A percentile compares a stretch with the other conserved stretches of the same genome.
Evolutionary conservation across 2,797 vertebrate species (phyloP).

Genomic region (Sebastes flavidus): DNA sequence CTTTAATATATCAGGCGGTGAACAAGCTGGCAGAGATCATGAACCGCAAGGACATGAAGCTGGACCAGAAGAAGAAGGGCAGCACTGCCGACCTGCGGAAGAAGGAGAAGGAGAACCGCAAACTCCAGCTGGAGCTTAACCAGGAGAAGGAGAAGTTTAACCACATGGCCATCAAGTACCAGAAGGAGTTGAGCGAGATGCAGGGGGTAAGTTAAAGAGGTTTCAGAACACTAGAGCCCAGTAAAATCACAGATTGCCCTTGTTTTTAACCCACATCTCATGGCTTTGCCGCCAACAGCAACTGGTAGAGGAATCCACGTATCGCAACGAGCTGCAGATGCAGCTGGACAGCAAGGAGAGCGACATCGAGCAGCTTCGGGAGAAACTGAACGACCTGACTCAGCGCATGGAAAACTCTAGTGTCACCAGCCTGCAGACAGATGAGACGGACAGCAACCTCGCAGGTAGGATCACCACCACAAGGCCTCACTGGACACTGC

Average conservation of each 20-base stretch:
- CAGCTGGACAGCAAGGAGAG: slow-evolving; percentile 99
- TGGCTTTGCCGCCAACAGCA: slow-evolving; percentile 80
- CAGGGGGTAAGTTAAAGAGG: slow-evolving; percentile 87
- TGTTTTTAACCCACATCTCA: slow-evolving; percentile 8
- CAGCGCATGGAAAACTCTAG: slow-evolving; percentile 95
- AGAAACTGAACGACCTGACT: slow-evolving; percentile 93
- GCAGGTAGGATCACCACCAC: slow-evolving; percentile 83
- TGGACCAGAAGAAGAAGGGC: slow-evolving; percentile 95
- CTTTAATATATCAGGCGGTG: slow-evolving; percentile 87
- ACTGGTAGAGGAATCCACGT: slow-evolving; percentile 91
- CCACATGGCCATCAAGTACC: slow-evolving; percentile 96
- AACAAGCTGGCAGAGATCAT: slow-evolving; percentile 99
- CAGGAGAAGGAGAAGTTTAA: slow-evolving; percentile 99
- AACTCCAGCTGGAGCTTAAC: slow-evolving; percentile 96
- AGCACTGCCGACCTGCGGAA: slow-evolving; percentile 96
- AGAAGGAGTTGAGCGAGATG: slow-evolving; percentile 96
- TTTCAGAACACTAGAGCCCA: no score
- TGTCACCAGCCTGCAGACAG: slow-evolving; percentile 91
- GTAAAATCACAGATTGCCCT: not conserved
- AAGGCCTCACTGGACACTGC: not conserved
- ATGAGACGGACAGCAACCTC: slow-evolving; percentile 93
- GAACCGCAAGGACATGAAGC: slow-evolving; percentile 99
- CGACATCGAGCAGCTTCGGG: slow-evolving; percentile 94
- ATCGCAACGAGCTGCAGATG: slow-evolving; percentile 97
- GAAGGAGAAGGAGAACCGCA: slow-evolving; percentile 99